Evolutionary conservation across 92 coral and sea anemone species (phyloP), one percentile per base, ranked within the genome.

Genomic region (Epizoanthus rinbou): DNA sequence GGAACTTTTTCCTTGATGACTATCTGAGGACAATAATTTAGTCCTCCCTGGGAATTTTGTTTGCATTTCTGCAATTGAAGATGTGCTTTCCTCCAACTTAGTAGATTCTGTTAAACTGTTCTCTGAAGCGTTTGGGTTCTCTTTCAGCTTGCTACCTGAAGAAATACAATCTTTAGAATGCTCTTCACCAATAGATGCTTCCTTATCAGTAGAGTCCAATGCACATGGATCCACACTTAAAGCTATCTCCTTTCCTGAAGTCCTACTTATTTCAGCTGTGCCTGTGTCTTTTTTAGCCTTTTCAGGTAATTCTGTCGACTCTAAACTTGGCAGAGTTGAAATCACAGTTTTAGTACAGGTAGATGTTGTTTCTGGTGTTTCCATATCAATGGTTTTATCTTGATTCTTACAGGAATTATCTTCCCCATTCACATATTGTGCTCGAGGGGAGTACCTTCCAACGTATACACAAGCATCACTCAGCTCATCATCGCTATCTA

Each of bases 381-480:
- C 73, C 4, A 33, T 15, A 0, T 10, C 15, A 28, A 67, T 1
- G 33, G 18, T 5, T 15, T 78, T 69, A 39, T 5, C 5, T 4
- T 59, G 37, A 63, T 60, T 62, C 11, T n/a, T 13, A 1, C 47
- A 33, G 39, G 41, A 10, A 5, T 5, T 8, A 60, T 41, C 58
- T 23, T 62, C 57, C 23, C 33, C 37, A 78, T 60, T 18, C 71
- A 43, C 47, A n/a, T 78, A 57, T 4, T 78, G 82, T 15, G 19
- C 59, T 62, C 47, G 43, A 6, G 58, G 57, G 16, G 47, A 41
- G 35, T 15, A 39, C 9, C 23, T 33, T 17, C 39, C 58, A 22
- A 21, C 28, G 39, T 6, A 60, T 60, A 39, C 17, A 0, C 28
- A 18, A 8, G 3, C 31, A 23, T 62, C 39, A 21, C 15, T 18